phyloP scores from a whole-genome alignment of 2,888 invertebrate species.

The Archaeoteleia sp. region DNA sequence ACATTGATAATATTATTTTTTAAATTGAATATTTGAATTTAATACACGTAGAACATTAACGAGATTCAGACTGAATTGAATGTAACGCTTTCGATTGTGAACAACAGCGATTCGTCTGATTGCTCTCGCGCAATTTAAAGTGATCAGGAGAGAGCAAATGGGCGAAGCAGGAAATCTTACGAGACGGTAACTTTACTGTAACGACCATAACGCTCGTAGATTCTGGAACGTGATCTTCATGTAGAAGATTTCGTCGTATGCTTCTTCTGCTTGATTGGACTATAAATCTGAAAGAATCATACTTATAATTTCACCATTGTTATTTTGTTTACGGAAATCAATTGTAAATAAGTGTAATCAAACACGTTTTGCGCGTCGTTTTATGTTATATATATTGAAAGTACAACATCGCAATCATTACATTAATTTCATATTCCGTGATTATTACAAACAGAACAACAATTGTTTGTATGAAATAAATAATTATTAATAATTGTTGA shows the following conservation, averaged over 20 bases:
- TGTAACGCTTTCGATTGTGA: slow-evolving; percentile 31
- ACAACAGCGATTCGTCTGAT: slow-evolving; percentile 34
- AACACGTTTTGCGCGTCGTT: too few species aligned
- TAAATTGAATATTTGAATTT: too few species aligned
- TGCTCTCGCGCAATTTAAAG: slow-evolving; percentile 31
- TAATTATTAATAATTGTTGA: too few species aligned
- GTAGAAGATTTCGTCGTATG: slow-evolving; percentile 40
- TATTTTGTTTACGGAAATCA: too few species aligned
- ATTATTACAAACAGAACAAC: too few species aligned
- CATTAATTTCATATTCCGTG: too few species aligned
- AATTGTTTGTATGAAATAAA: too few species aligned
- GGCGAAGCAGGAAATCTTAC: slow-evolving; percentile 39
- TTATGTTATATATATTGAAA: too few species aligned
- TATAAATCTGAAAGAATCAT: slow-evolving; percentile 38
- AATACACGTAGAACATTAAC: slow-evolving; percentile 25
- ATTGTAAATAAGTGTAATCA: too few species aligned
- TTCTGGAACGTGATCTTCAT: slow-evolving; percentile 49
- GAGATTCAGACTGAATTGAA: slow-evolving; percentile 28
- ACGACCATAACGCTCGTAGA: slow-evolving; percentile 50
- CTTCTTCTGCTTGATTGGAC: slow-evolving; percentile 47
- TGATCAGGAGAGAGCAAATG: slow-evolving; percentile 40
- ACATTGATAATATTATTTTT: too few species aligned
- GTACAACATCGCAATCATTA: too few species aligned
- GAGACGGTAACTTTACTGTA: slow-evolving; percentile 44
- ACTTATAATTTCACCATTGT: too few species aligned